A percentile compares a stretch with the other conserved stretches of the same genome.
phyloP scores from a whole-genome alignment of 2,797 vertebrate genomes.

The Orientallactaga sibirica region DNA sequence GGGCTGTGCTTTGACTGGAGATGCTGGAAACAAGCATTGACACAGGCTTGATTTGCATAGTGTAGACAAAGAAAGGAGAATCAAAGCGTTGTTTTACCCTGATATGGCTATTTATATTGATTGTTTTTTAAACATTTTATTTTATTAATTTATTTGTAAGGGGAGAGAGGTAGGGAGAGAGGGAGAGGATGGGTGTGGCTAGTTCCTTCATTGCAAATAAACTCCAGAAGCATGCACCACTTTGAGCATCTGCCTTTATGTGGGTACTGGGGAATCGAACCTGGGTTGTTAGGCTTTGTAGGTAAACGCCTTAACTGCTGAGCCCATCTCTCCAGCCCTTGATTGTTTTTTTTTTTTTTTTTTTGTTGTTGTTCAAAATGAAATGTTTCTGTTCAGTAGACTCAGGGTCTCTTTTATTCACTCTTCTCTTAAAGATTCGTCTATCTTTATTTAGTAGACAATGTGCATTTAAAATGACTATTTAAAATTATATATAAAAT shows the following conservation, averaged over 20 bases:
- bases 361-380: not conserved
- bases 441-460: not conserved
- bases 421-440: constrained; percentile 1
- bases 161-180: too few relatives aligned
- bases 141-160: too few relatives aligned
- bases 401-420: constrained; percentile 22
- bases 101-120: constrained; percentile 12
- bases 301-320: too few relatives aligned
- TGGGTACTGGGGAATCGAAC: too few relatives aligned
- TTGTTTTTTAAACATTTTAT: too few relatives aligned
- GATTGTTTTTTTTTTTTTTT: too few relatives aligned
- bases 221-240: too few relatives aligned
- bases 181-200: too few relatives aligned
- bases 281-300: too few relatives aligned
- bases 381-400: not conserved
- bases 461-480: constrained; percentile 34
- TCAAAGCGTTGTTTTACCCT: constrained; percentile 41
- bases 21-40: constrained; percentile 21
- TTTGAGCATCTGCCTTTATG: too few relatives aligned
- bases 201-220: too few relatives aligned
- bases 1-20: not conserved
- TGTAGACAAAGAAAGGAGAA: constrained; percentile 5
- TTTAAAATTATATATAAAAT: constrained; percentile 46
- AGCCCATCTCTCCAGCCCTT: too few relatives aligned
- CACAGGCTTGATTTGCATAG: constrained; percentile 30